A percentile compares a stretch with the other conserved stretches of the same genome.
These are phyloP conservation scores for Aldabrachelys gigantea DNA, from an alignment of 2,113 vertebrate species.

Conservation along the genomic window DNA sequence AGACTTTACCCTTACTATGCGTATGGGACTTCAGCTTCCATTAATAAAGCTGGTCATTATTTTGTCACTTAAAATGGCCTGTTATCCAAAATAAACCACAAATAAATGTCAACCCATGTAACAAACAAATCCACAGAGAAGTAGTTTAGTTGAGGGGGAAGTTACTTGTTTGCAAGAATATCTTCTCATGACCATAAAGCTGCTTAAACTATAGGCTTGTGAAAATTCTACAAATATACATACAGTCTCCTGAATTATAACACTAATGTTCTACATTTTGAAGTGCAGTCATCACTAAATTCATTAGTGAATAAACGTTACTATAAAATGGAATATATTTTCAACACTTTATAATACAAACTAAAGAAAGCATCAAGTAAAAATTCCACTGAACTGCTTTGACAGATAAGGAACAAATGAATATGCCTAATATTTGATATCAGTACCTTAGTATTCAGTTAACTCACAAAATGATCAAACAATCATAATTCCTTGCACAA, in stretches of 20 bases:
- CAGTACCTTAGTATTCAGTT: not conserved
- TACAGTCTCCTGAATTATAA: not conserved
- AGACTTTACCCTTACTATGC: not conserved
- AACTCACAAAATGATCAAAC: not conserved
- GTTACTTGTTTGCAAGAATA: not conserved
- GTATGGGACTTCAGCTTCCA: not conserved
- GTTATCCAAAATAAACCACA: not conserved
- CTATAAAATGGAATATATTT: not conserved
- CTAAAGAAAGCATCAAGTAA: not conserved
- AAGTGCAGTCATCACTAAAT: not conserved
- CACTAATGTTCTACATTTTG: not conserved
- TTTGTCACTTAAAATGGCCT: not conserved
- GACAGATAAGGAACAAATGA: not conserved
- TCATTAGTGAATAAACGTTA: not conserved
- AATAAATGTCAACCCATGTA: not conserved
- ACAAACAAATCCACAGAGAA: not conserved
- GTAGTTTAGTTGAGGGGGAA: not conserved
- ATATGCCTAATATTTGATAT: not conserved
- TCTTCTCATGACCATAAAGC: not conserved
- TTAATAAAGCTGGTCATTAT: not conserved
- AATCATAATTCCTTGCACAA: not conserved
- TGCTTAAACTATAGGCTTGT: not conserved
- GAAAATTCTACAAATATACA: not conserved
- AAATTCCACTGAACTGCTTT: not conserved
- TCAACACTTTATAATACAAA: not conserved